These are phyloP conservation scores for Machimus atricapillus DNA, from an alignment of 2,888 invertebrate genomes.

Conservation along the genomic window DNA sequence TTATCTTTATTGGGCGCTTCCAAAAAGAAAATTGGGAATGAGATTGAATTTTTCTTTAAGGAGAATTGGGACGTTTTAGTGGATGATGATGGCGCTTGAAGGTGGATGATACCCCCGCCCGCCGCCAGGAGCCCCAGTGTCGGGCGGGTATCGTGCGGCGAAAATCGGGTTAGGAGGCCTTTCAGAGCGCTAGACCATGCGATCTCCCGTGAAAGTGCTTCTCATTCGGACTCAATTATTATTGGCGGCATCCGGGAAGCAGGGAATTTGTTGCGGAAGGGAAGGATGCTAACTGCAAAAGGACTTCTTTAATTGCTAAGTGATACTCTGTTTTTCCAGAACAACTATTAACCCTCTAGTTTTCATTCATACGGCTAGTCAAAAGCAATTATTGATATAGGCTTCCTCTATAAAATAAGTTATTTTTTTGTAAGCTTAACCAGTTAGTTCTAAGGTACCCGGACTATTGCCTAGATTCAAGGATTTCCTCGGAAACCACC, in stretches of 20 bases:
- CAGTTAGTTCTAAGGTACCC: too few relatives aligned
- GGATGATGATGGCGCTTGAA: neutral
- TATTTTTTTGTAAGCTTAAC: too few relatives aligned
- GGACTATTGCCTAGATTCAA: too few relatives aligned
- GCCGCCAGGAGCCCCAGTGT: neutral
- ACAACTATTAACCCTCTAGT: too few relatives aligned
- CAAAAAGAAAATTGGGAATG: constrained; percentile 37
- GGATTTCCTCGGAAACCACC: too few relatives aligned
- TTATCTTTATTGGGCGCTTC: constrained; percentile 37
- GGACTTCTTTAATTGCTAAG: neutral
- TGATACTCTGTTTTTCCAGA: neutral
- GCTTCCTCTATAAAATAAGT: too few relatives aligned
- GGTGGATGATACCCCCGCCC: neutral
- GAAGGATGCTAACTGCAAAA: neutral
- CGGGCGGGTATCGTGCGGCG: neutral
- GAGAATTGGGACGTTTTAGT: constrained; percentile 4
- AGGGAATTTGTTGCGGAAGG: neutral
- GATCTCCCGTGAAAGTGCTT: neutral
- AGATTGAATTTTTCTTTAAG: constrained; percentile 33
- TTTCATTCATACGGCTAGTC: too few relatives aligned
- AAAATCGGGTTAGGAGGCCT: neutral
- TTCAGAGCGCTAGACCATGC: neutral
- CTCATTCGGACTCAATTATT: neutral
- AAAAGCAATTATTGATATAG: too few relatives aligned
- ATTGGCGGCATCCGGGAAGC: neutral